These are phyloP conservation scores for Talpa occidentalis DNA, from an alignment of 2,113 vertebrate species.

Conservation along the genomic window DNA sequence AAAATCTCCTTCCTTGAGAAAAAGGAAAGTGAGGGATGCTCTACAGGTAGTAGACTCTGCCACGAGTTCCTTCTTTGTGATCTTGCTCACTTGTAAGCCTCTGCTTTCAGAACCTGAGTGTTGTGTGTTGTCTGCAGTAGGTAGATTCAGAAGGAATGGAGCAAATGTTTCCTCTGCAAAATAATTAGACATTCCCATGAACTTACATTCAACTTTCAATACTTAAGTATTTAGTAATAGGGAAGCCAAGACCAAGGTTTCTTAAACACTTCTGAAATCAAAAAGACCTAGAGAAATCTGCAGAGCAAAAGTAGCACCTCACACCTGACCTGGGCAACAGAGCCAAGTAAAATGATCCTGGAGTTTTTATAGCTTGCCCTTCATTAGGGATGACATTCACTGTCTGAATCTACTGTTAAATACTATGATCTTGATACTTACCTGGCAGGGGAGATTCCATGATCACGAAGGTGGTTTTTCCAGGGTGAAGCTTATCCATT, in stretches of 20 bases:
- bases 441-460: no score
- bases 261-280: background rate
- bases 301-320: background rate
- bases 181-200: background rate
- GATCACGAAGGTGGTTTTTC: no score
- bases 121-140: background rate
- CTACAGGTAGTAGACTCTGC: background rate
- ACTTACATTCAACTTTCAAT: background rate
- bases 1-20: background rate
- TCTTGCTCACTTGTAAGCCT: background rate
- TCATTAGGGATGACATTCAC: background rate
- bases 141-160: background rate
- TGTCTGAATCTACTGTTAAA: background rate
- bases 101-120: background rate
- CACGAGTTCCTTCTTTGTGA: background rate
- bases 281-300: background rate
- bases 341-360: background rate
- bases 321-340: background rate
- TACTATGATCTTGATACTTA: no score
- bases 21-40: background rate
- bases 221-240: background rate
- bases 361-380: background rate
- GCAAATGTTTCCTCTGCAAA: background rate
- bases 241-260: background rate
- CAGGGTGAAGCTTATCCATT: no score